A percentile compares a stretch with the other conserved stretches of the same genome.
These are phyloP conservation scores for Lepus europaeus DNA, from an alignment of 2,113 vertebrate genomes.

Conservation along the genomic window DNA sequence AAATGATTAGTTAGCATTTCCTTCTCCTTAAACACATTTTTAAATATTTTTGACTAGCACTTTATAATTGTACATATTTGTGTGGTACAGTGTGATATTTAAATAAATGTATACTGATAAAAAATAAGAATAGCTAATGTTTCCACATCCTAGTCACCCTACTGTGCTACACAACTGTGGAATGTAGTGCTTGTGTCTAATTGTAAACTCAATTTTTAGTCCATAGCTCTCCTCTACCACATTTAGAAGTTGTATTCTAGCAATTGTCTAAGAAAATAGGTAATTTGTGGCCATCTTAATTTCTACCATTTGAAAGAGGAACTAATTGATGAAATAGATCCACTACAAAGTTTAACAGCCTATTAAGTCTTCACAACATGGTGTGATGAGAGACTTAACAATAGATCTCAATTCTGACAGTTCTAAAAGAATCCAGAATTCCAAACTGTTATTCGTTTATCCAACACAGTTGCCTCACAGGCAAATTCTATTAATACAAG, in stretches of 20 bases:
- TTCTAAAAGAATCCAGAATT: neutral
- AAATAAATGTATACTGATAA: too few relatives aligned
- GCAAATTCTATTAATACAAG: neutral
- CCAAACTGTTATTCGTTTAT: neutral
- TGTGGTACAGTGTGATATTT: too few relatives aligned
- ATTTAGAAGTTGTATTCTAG: neutral
- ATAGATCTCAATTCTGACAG: neutral
- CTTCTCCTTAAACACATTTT: too few relatives aligned
- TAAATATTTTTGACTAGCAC: too few relatives aligned
- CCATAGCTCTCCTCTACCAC: neutral
- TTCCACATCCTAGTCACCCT: too few relatives aligned
- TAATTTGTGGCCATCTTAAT: conserved; percentile 1
- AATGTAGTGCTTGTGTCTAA: too few relatives aligned
- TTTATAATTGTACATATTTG: too few relatives aligned
- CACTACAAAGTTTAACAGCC: neutral
- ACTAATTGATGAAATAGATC: conserved; percentile 31
- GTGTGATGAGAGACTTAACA: neutral
- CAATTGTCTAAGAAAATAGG: neutral
- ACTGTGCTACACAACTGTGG: too few relatives aligned
- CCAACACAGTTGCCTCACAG: neutral
- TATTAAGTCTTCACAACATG: neutral
- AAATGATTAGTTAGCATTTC: too few relatives aligned
- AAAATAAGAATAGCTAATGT: too few relatives aligned
- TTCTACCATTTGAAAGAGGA: conserved; percentile 10
- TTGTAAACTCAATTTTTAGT: neutral